Percentiles rank a stretch among this genome's conserved stretches.
Evolutionary conservation across 2,888 invertebrate genomes (phyloP).

Genomic region (Ichneumoninae sp.): DNA sequence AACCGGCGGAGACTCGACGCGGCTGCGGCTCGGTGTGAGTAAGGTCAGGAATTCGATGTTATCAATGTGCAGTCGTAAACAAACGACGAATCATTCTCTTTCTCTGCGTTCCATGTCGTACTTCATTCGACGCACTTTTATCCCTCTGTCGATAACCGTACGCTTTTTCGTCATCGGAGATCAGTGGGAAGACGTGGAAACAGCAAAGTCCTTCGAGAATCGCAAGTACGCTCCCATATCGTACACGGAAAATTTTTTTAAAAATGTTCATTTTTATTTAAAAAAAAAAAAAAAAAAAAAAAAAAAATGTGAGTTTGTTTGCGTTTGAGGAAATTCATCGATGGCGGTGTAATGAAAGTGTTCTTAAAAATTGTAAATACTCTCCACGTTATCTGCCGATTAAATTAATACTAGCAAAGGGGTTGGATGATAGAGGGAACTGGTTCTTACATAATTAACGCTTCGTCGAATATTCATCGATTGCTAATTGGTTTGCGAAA

Average conservation of each 20-base stretch:
- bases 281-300: too few species aligned
- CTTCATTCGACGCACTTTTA: constrained; percentile 50
- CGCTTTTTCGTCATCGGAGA: neutral
- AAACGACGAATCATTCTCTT: constrained; percentile 58
- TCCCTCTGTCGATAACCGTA: neutral
- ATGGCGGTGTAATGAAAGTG: neutral
- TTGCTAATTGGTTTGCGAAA: constrained; percentile 58
- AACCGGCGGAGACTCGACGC: constrained; percentile 26
- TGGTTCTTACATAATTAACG: constrained; percentile 53
- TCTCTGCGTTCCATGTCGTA: neutral
- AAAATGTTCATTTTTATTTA: neutral
- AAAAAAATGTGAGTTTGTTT: too few species aligned
- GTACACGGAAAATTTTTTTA: neutral
- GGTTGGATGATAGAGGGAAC: neutral
- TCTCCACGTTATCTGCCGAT: too few species aligned
- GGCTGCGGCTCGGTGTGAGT: constrained; percentile 50
- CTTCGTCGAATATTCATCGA: constrained; percentile 57
- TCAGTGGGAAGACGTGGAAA: neutral
- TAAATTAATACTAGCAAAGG: neutral
- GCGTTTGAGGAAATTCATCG: neutral
- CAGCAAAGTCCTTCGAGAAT: neutral
- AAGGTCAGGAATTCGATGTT: constrained; percentile 67
- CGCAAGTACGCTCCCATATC: neutral
- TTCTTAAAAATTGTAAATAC: neutral
- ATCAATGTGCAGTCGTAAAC: constrained; percentile 64